Evolutionary conservation across 2,113 vertebrate species (phyloP).

Genomic region (Sinocyclocheilus grahami): DNA sequence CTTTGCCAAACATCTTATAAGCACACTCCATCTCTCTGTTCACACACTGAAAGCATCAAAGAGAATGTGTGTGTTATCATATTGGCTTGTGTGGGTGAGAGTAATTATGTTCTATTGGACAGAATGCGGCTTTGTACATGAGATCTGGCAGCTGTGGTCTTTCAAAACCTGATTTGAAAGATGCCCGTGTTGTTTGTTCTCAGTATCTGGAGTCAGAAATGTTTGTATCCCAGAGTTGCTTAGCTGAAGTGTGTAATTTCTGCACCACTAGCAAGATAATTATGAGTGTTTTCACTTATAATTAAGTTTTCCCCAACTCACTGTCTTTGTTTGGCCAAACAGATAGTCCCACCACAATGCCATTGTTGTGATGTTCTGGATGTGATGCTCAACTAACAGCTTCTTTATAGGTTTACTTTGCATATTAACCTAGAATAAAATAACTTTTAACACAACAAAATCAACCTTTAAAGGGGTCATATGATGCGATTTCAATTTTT

Average conservation of each 20-base stretch:
- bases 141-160: constrained; percentile 26
- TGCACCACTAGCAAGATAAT: background rate
- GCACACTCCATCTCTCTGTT: background rate
- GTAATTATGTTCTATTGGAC: constrained; percentile 33
- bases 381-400: background rate
- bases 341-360: background rate
- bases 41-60: background rate
- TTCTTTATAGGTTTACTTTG: background rate
- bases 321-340: background rate
- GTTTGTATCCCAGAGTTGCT: background rate
- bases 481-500: no score
- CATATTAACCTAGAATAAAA: background rate
- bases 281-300: background rate
- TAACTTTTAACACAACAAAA: background rate
- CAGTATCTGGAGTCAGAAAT: background rate
- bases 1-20: constrained; percentile 25
- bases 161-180: constrained; percentile 7
- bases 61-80: background rate
- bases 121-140: background rate
- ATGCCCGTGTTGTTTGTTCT: background rate
- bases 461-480: background rate
- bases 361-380: background rate
- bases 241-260: background rate
- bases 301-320: background rate
- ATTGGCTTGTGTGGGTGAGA: constrained; percentile 29